Percentiles rank a stretch among this genome's conserved stretches.
These are phyloP conservation scores for Amphipoea oculea DNA, from an alignment of 2,888 invertebrate genomes.

Conservation along the genomic window DNA sequence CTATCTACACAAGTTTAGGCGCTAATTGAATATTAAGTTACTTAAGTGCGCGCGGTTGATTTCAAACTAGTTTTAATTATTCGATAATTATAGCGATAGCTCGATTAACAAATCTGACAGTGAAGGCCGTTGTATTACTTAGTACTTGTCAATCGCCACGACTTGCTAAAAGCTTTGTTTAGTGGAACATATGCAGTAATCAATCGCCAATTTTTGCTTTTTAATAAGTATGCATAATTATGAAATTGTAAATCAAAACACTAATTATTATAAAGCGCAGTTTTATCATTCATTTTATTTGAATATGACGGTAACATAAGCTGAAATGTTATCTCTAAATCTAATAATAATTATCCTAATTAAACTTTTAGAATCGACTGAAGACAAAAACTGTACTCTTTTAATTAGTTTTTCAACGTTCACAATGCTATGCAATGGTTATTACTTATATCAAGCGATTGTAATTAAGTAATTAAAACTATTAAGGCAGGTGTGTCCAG, in stretches of 20 bases:
- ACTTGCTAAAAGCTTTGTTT: conserved; percentile 46
- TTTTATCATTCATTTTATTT: conserved; percentile 5
- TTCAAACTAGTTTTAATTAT: conserved; percentile 81
- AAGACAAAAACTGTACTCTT: conserved; percentile 36
- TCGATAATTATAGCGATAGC: conserved; percentile 78
- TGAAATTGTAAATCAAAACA: neutral
- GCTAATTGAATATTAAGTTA: conserved; percentile 85
- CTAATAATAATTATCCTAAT: conserved; percentile 41
- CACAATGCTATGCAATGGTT: conserved; percentile 37
- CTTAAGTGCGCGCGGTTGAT: conserved; percentile 79
- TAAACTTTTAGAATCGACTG: conserved; percentile 31
- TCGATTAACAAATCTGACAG: conserved; percentile 75
- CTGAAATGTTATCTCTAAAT: conserved; percentile 28
- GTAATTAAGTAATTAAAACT: conserved; percentile 59
- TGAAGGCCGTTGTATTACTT: conserved; percentile 59
- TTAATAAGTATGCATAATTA: conserved; percentile 17
- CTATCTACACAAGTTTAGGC: conserved; percentile 66
- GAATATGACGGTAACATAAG: conserved; percentile 5
- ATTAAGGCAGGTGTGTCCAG: conserved; percentile 51
- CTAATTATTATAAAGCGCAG: neutral
- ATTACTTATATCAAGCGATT: conserved; percentile 38
- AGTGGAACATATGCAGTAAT: conserved; percentile 8
- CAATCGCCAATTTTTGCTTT: neutral
- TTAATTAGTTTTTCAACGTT: conserved; percentile 43
- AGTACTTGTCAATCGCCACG: conserved; percentile 45